Evolutionary conservation across 2,113 vertebrate genomes (phyloP), one percentile per base, ranked within the genome.

Genomic region (Ailurus styani): DNA sequence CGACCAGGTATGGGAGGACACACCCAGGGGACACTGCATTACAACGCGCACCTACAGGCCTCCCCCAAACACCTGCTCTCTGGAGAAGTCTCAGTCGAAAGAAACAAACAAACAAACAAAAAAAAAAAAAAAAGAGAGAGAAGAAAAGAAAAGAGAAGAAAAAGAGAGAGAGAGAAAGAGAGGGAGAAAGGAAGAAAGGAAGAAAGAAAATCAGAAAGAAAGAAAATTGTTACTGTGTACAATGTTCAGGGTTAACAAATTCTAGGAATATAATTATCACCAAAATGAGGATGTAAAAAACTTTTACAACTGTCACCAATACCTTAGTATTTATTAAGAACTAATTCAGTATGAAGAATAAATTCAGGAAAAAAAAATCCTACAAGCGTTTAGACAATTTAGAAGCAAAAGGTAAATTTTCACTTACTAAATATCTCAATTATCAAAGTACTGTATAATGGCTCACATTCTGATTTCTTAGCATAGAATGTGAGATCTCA

Each of bases 381-480:
- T 73, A 40, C 13, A 31, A 34, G 42, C 23, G 93, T 52, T 73
- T 75, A 91, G 66, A 95, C 13, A 87, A 87, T n/a, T n/a, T 62
- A 31, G 45, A 91, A 95, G 73, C 70, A 95, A 93, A 84, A 91
- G 62, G 29, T 29, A 70, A 77, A 90, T 52, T 94, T 94, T 96
- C 47, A 86, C 25, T 93, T 79, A 82, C 17, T 15, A 91, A 91
- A 55, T 29, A 64, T 45, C 40, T 96, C 84, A 87, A 52, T 54
- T 83, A 52, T 66, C 70, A 20, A 91, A 55, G 34, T 78, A 91
- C 27, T 62, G 6, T 4, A 40, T 25, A 88, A 91, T 55, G 21
- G 70, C 31, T 93, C 54, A 91, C 75, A 86, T 78, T 57, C 27
- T 23, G 7, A 52, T 57, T 92, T 82, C 45, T 96, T 45, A 55